Evolutionary conservation across 2,797 vertebrate genomes (phyloP).

Genomic region (Loriculus beryllinus): DNA sequence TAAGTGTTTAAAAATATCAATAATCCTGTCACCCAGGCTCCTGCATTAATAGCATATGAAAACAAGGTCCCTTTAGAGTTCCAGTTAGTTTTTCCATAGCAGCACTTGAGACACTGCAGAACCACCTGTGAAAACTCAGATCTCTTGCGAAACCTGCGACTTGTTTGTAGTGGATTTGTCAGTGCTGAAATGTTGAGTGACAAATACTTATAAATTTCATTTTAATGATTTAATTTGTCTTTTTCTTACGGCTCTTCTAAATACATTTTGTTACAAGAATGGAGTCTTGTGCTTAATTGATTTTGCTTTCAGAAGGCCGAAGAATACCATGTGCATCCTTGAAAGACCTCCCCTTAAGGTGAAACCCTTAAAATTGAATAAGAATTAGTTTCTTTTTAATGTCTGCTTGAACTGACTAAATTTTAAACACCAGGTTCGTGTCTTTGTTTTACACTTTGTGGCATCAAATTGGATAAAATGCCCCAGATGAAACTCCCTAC

Average conservation of each 20-base stretch:
- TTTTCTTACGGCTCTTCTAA: neutral
- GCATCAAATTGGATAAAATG: neutral
- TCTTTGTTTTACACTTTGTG: neutral
- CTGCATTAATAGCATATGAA: neutral
- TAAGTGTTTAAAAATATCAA: neutral
- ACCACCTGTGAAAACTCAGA: neutral
- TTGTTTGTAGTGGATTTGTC: neutral
- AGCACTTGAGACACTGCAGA: neutral
- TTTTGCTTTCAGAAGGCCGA: neutral
- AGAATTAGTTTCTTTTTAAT: neutral
- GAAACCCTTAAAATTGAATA: neutral
- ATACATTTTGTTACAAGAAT: neutral
- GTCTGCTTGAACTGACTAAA: neutral
- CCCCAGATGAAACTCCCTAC: neutral
- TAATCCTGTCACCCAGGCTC: neutral
- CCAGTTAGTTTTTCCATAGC: neutral
- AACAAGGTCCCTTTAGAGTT: neutral
- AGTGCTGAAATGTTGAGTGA: neutral
- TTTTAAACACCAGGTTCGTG: neutral
- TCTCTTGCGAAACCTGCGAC: neutral
- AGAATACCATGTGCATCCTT: neutral
- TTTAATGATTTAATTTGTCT: neutral
- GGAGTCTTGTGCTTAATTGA: neutral
- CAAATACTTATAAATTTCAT: neutral
- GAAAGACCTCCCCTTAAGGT: constrained; percentile 13